These are phyloP conservation scores for Cistogaster globosa DNA, from an alignment of 2,888 invertebrate genomes.

Conservation along the genomic window DNA sequence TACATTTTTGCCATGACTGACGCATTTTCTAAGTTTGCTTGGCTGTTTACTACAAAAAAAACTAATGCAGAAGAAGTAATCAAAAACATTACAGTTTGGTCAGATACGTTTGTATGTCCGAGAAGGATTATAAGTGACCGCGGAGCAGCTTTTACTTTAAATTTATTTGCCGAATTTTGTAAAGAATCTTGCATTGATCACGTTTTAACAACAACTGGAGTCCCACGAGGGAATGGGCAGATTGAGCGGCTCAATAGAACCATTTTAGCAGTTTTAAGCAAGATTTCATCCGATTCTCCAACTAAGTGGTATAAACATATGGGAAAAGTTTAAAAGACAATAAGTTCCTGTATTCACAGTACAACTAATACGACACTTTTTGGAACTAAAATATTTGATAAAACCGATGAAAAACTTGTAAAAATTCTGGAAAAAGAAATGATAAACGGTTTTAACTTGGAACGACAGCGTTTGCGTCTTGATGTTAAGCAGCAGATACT, in stretches of 20 bases:
- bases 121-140: not conserved
- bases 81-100: not conserved
- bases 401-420: not conserved
- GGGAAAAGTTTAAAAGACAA: not conserved
- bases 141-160: not conserved
- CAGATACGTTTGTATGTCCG: not conserved
- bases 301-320: not conserved
- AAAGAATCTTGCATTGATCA: not conserved
- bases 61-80: not conserved
- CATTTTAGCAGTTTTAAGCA: not conserved
- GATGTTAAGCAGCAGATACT: not conserved
- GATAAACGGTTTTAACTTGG: not conserved
- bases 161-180: not conserved
- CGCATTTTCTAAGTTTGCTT: not conserved
- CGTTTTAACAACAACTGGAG: not conserved
- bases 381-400: not conserved
- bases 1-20: not conserved
- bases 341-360: not conserved
- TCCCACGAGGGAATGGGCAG: not conserved
- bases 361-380: not conserved
- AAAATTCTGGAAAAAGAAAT: not conserved
- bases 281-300: not conserved
- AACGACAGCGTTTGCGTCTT: not conserved
- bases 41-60: not conserved
- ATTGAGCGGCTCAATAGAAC: not conserved